These are phyloP conservation scores for Micrastur ruficollis DNA, from an alignment of 2,797 vertebrate genomes.

Conservation along the genomic window DNA sequence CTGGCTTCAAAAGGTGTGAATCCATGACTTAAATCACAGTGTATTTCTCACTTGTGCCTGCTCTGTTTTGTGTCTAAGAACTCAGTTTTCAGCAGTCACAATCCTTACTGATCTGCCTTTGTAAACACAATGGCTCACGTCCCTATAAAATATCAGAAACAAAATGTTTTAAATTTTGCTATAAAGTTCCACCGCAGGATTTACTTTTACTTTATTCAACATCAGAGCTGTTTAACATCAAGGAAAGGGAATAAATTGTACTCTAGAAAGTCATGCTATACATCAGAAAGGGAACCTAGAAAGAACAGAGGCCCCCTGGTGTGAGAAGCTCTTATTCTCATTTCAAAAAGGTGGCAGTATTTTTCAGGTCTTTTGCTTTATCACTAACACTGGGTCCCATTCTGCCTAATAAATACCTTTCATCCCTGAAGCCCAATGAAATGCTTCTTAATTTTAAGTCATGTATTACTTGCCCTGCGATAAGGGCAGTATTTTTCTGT, in stretches of 20 bases:
- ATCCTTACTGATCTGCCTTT: neutral
- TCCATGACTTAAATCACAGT: neutral
- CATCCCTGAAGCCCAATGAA: constrained; percentile 34
- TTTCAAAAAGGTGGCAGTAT: constrained; percentile 34
- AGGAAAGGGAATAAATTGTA: constrained; percentile 24
- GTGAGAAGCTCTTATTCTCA: constrained; percentile 20
- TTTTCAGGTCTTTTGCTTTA: constrained; percentile 49
- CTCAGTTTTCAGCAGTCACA: neutral
- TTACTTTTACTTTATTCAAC: constrained; percentile 46
- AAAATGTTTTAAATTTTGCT: constrained; percentile 36
- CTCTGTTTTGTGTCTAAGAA: neutral
- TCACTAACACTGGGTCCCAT: neutral
- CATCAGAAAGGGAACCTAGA: constrained; percentile 41
- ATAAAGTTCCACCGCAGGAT: constrained; percentile 26
- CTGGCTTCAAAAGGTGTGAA: neutral
- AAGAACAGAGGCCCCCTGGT: constrained; percentile 31
- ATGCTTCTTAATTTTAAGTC: constrained; percentile 47
- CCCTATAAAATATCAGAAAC: constrained; percentile 35
- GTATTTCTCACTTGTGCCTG: neutral
- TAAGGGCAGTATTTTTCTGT: neutral
- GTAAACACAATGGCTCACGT: constrained; percentile 24
- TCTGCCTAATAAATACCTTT: constrained; percentile 56
- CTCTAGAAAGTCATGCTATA: constrained; percentile 31
- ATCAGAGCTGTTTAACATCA: constrained; percentile 29
- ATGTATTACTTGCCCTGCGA: neutral